Percentiles rank a stretch among this genome's conserved stretches.
Evolutionary conservation across 1,140 invertebrate genomes (phyloP).

Genomic region (Pseudomyrmex flavicornis): DNA sequence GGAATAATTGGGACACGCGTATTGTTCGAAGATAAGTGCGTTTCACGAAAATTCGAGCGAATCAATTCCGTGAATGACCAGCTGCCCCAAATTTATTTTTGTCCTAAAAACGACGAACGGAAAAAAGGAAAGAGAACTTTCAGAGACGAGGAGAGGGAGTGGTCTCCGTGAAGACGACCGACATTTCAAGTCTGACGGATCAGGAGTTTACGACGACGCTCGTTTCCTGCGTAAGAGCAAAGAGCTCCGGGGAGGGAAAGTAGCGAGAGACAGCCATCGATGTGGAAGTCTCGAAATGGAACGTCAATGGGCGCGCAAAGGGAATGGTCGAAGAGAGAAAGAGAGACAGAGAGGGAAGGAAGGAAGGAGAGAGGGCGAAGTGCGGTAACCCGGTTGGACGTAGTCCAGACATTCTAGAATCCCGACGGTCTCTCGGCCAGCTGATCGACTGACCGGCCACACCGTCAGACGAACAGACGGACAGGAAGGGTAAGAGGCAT

Average conservation of each 20-base stretch:
- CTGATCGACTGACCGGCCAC: conserved; percentile 74
- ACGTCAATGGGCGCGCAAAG: conserved; percentile 16
- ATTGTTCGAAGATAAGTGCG: conserved; percentile 39
- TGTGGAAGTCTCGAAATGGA: conserved; percentile 26
- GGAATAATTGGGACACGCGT: conserved; percentile 41
- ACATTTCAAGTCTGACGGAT: conserved; percentile 40
- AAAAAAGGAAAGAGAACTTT: background rate
- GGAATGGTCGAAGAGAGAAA: conserved; percentile 48
- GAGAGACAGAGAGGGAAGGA: conserved; percentile 54
- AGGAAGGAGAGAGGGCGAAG: conserved; percentile 59
- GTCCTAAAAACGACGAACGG: conserved; percentile 8
- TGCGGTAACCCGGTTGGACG: conserved; percentile 84
- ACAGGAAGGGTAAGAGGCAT: conserved; percentile 36
- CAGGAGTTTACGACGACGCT: conserved; percentile 29
- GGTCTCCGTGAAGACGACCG: conserved; percentile 34
- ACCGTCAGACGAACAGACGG: conserved; percentile 39
- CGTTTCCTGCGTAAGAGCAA: conserved; percentile 46
- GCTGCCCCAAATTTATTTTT: conserved; percentile 40
- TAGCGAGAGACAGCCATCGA: background rate
- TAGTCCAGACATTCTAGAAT: conserved; percentile 78
- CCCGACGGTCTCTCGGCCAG: conserved; percentile 72
- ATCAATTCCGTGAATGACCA: conserved; percentile 24
- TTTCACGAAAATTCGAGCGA: conserved; percentile 28
- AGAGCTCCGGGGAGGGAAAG: background rate
- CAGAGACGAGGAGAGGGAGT: background rate